Percentiles rank a stretch among this genome's conserved stretches.
Conservation (phyloP, 2,113 vertebrate genomes). For the Nesospiza acunhae region DNA sequence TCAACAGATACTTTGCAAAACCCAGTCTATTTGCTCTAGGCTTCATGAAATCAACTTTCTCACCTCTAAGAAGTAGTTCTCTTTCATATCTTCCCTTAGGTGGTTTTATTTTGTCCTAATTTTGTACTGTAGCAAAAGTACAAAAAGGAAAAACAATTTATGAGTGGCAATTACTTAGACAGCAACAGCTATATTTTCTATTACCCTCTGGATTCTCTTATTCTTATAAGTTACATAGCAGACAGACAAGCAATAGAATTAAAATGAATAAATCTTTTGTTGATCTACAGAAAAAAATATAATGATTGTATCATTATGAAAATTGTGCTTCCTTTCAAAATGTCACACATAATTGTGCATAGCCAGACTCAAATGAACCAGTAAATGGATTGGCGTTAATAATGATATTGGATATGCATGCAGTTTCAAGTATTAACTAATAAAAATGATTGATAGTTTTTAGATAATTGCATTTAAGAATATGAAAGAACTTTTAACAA, state of each 20-base stretch:
- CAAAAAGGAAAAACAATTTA: conserved; percentile 61
- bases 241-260: conserved; percentile 65
- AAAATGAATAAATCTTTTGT: conserved; percentile 73
- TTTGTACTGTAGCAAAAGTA: neutral
- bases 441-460: conserved; percentile 81
- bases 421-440: conserved; percentile 77
- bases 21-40: neutral
- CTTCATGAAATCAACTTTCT: neutral
- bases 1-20: neutral
- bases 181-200: conserved; percentile 47
- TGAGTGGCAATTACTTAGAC: conserved; percentile 59
- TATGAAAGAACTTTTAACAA: conserved; percentile 74
- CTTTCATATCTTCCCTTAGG: neutral
- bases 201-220: conserved; percentile 49
- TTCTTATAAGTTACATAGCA: conserved; percentile 44
- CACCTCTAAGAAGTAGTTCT: neutral
- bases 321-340: conserved; percentile 72
- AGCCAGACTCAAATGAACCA: conserved; percentile 76
- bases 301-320: conserved; percentile 69
- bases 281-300: conserved; percentile 72
- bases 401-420: conserved; percentile 73
- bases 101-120: neutral
- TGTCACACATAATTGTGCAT: conserved; percentile 78
- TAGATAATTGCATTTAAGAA: conserved; percentile 78
- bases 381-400: conserved; percentile 75